These are phyloP conservation scores for Hesperia comma DNA, from an alignment of 2,888 invertebrate species.

Conservation along the genomic window DNA sequence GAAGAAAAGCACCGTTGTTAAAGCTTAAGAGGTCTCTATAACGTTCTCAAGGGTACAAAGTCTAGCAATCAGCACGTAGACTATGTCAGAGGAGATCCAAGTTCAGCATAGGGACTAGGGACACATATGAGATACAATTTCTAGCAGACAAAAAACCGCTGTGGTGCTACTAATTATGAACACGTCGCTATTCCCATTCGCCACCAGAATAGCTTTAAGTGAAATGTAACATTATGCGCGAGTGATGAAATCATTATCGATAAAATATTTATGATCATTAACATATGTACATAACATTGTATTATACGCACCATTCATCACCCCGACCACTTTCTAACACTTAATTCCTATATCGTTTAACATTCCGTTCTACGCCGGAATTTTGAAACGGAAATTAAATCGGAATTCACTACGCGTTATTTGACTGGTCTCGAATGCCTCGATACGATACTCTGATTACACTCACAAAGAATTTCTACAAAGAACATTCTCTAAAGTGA, in stretches of 20 bases:
- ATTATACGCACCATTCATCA: not conserved
- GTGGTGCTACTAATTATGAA: too few relatives aligned
- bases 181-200: too few relatives aligned
- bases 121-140: too few relatives aligned
- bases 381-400: slow-evolving; percentile 8
- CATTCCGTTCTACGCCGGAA: not conserved
- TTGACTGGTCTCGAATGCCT: not conserved
- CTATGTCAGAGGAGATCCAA: too few relatives aligned
- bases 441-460: not conserved
- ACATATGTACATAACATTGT: not conserved
- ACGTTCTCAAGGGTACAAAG: too few relatives aligned
- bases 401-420: not conserved
- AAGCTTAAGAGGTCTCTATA: too few relatives aligned
- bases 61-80: too few relatives aligned
- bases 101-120: too few relatives aligned
- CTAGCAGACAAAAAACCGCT: too few relatives aligned
- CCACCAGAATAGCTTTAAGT: too few relatives aligned
- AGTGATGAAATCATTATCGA: not conserved
- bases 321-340: not conserved
- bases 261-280: not conserved
- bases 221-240: not conserved
- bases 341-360: slow-evolving; percentile 2
- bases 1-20: too few relatives aligned
- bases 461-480: not conserved
- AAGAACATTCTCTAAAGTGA: not conserved